Conservation (phyloP, 2,797 vertebrate species). For the Darevskia mixta region DNA sequence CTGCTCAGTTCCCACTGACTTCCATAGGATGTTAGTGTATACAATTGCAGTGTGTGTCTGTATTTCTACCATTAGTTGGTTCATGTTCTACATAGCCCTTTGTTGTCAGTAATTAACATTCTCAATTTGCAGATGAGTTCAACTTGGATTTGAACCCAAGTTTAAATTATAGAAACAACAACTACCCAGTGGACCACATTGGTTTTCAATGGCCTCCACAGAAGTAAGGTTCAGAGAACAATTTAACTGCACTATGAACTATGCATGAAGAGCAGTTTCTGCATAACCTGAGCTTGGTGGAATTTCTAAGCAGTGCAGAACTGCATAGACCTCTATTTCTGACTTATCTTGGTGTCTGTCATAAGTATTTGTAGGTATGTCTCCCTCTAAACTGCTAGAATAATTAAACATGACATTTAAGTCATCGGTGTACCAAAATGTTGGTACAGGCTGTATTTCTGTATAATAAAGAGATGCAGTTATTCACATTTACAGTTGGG, state of each 20-base stretch:
- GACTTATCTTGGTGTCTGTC: not conserved
- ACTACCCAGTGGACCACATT: not conserved
- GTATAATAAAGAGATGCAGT: not conserved
- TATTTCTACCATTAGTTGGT: not conserved
- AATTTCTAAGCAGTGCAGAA: not conserved
- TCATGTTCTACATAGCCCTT: not conserved
- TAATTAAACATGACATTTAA: not conserved
- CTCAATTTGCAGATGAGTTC: not conserved
- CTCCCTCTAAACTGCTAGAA: not conserved
- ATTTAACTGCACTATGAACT: not conserved
- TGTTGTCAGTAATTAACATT: not conserved
- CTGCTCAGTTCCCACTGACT: not conserved
- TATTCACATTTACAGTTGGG: not conserved
- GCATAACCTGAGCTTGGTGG: not conserved
- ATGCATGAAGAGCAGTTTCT: conserved; percentile 6
- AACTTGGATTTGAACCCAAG: not conserved
- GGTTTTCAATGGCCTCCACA: not conserved
- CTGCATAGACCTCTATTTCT: not conserved
- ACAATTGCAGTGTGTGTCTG: not conserved
- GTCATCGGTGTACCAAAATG: not conserved
- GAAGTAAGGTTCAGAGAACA: not conserved
- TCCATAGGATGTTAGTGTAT: not conserved
- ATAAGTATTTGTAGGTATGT: not conserved
- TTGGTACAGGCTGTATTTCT: not conserved
- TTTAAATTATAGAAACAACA: not conserved